Conservation (phyloP, 2,113 vertebrate species). For the Triplophysa siluroides region DNA sequence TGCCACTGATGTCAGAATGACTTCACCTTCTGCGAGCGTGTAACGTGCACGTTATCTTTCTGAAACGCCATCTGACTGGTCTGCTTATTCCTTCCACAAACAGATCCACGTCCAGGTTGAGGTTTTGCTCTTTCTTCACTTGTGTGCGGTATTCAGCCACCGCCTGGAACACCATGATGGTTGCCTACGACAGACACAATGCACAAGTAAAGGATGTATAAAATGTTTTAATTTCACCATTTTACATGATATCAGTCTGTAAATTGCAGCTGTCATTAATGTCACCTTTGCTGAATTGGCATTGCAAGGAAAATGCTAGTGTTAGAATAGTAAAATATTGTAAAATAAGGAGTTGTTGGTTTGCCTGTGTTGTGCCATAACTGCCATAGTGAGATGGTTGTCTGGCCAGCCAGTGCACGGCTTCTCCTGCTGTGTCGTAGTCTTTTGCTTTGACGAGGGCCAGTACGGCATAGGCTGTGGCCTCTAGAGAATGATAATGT, state of each 20-base stretch:
- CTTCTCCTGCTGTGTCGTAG: conserved; percentile 48
- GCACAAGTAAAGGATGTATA: too few species aligned
- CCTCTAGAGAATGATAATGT: conserved; percentile 78
- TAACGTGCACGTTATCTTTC: conserved; percentile 54
- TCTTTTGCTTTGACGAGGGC: conserved; percentile 71
- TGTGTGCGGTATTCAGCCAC: conserved; percentile 78
- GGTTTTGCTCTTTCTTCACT: conserved; percentile 46
- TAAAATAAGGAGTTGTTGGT: background rate
- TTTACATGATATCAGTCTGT: too few species aligned
- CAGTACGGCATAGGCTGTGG: conserved; percentile 85
- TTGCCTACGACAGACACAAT: conserved; percentile 77
- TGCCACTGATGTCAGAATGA: background rate
- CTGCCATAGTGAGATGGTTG: conserved; percentile 77
- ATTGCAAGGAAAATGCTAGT: too few species aligned
- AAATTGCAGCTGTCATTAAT: too few species aligned
- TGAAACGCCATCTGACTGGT: conserved; percentile 53
- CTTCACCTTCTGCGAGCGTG: conserved; percentile 44
- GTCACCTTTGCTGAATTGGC: too few species aligned
- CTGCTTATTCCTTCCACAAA: conserved; percentile 68
- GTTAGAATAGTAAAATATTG: too few species aligned
- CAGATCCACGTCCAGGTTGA: conserved; percentile 79
- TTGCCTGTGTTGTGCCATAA: conserved; percentile 85
- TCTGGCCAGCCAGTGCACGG: conserved; percentile 80
- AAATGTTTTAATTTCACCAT: too few species aligned
- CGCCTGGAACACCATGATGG: conserved; percentile 87